Percentiles rank a stretch among this genome's conserved stretches.
These are phyloP conservation scores for Paguma larvata DNA, from an alignment of 2,797 vertebrate species.

Conservation along the genomic window DNA sequence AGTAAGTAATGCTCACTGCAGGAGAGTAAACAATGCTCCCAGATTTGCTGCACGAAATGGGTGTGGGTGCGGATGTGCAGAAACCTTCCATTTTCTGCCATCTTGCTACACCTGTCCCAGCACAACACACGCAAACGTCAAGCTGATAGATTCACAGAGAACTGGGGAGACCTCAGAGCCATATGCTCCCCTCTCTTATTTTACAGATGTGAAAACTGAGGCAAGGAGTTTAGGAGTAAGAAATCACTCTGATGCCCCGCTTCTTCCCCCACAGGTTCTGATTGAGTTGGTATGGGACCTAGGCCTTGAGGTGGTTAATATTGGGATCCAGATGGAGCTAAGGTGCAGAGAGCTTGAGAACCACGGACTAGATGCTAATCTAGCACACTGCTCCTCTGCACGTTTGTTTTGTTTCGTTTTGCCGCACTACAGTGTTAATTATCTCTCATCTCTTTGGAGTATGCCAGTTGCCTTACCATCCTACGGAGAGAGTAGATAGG, in stretches of 20 bases:
- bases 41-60: slow-evolving; percentile 51
- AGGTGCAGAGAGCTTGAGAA: not conserved
- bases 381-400: not conserved
- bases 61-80: not conserved
- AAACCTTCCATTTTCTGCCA: slow-evolving; percentile 16
- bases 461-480: not conserved
- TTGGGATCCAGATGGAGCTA: not conserved
- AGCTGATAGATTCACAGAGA: not conserved
- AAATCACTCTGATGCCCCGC: not conserved
- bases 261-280: not conserved
- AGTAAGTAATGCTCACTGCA: slow-evolving; percentile 81
- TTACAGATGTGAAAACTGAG: not conserved
- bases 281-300: not conserved
- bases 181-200: not conserved
- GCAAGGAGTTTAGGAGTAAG: not conserved
- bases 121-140: not conserved
- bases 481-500: not conserved
- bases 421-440: not conserved
- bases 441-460: not conserved
- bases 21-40: slow-evolving; percentile 70
- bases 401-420: not conserved
- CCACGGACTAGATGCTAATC: not conserved
- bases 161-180: not conserved
- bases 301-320: not conserved
- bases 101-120: slow-evolving; percentile 44